A percentile compares a stretch with the other conserved stretches of the same genome.
These are phyloP conservation scores for Corella eumyota DNA, from an alignment of 23 tunicate species.

Conservation along the genomic window DNA sequence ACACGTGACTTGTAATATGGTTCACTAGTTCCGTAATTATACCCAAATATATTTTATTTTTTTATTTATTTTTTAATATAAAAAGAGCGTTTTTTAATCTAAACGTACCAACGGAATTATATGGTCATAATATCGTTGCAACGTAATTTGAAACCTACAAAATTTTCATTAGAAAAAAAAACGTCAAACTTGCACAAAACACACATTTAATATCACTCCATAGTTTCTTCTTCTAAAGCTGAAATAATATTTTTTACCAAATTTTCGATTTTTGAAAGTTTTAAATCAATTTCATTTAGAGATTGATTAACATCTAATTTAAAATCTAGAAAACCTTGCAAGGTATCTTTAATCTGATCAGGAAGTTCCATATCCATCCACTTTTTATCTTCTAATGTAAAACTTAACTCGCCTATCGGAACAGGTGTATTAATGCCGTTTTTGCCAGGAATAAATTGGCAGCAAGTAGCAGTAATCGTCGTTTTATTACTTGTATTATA, in stretches of 20 bases:
- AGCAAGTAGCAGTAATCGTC: constrained; percentile 2
- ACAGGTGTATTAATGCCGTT: not conserved
- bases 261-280: constrained; percentile 2
- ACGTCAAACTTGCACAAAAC: no score
- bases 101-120: no score
- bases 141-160: no score
- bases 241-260: constrained; percentile 1
- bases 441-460: not conserved
- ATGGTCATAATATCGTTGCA: no score
- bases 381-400: constrained; percentile 29
- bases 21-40: no score
- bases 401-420: constrained; percentile 7
- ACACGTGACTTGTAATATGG: no score
- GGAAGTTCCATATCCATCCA: constrained; percentile 36
- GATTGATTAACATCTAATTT: constrained; percentile 5
- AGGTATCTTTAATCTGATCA: constrained; percentile 7
- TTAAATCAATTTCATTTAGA: not conserved
- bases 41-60: no score
- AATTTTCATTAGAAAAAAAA: no score
- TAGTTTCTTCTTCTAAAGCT: not conserved
- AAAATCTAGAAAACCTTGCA: constrained; percentile 13
- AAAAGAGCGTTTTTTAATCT: no score
- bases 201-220: no score
- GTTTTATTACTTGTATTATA: no score
- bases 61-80: no score